Conservation (phyloP, 2,888 invertebrate genomes). For the Tortrix viridana region DNA sequence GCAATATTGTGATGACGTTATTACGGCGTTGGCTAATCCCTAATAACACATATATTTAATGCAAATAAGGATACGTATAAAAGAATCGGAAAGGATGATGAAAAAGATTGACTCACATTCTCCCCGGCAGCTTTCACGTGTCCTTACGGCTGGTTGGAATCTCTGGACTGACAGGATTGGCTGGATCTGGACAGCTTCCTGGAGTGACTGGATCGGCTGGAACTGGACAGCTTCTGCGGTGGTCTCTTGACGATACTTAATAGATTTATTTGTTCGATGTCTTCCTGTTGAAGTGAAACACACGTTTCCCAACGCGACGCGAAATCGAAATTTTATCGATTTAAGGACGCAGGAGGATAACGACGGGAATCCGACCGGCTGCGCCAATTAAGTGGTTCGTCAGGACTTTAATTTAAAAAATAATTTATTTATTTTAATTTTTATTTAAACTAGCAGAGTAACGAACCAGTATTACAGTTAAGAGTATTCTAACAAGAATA, state of each 20-base stretch:
- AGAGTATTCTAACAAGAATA: too few relatives aligned
- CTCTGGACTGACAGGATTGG: background rate
- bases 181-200: conserved; percentile 10
- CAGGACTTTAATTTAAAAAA: too few relatives aligned
- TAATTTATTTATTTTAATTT: too few relatives aligned
- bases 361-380: too few relatives aligned
- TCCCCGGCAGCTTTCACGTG: background rate
- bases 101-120: conserved; percentile 18
- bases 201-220: background rate
- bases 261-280: conserved; percentile 6
- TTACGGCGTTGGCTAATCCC: conserved; percentile 3
- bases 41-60: conserved; percentile 14
- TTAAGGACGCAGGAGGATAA: too few relatives aligned
- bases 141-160: background rate
- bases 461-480: too few relatives aligned
- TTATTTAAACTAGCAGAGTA: too few relatives aligned
- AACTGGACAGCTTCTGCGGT: background rate
- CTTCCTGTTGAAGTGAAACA: too few relatives aligned
- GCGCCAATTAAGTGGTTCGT: too few relatives aligned
- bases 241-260: background rate
- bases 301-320: too few relatives aligned
- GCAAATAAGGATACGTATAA: conserved; percentile 15
- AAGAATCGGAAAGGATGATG: conserved; percentile 18
- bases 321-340: too few relatives aligned
- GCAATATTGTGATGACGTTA: background rate